These are phyloP conservation scores for Campaea margaritaria DNA, from an alignment of 2,888 invertebrate species.

Conservation along the genomic window DNA sequence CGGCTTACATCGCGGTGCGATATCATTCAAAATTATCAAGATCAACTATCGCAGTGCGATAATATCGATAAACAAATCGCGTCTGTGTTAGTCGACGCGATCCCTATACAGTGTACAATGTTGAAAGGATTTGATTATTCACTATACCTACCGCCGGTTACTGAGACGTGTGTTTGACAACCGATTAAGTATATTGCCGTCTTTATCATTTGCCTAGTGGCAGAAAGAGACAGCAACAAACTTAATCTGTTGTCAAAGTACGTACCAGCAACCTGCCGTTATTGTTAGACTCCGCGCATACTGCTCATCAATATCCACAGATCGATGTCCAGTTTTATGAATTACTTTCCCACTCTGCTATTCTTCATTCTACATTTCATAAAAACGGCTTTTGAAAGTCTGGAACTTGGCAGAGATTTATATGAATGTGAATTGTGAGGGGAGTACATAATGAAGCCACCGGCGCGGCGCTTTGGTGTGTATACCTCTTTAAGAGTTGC, in stretches of 20 bases:
- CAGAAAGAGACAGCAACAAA: too few relatives aligned
- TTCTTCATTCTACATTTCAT: neutral
- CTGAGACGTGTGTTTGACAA: too few relatives aligned
- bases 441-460: too few relatives aligned
- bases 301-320: conserved; percentile 1
- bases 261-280: too few relatives aligned
- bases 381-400: neutral
- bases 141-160: neutral
- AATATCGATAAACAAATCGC: too few relatives aligned
- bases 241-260: too few relatives aligned
- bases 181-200: too few relatives aligned
- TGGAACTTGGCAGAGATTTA: neutral
- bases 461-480: too few relatives aligned
- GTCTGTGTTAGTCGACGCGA: neutral
- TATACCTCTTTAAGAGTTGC: too few relatives aligned
- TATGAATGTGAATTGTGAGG: neutral
- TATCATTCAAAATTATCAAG: too few relatives aligned
- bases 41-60: too few relatives aligned
- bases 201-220: too few relatives aligned
- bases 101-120: conserved; percentile 67
- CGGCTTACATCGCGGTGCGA: neutral
- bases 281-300: conserved; percentile 10
- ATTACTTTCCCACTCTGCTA: neutral
- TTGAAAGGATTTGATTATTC: conserved; percentile 19
- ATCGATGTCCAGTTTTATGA: neutral